Base-by-base conservation (phyloP, 1,140 invertebrate genomes). In the Cotesia chilonis region DNA sequence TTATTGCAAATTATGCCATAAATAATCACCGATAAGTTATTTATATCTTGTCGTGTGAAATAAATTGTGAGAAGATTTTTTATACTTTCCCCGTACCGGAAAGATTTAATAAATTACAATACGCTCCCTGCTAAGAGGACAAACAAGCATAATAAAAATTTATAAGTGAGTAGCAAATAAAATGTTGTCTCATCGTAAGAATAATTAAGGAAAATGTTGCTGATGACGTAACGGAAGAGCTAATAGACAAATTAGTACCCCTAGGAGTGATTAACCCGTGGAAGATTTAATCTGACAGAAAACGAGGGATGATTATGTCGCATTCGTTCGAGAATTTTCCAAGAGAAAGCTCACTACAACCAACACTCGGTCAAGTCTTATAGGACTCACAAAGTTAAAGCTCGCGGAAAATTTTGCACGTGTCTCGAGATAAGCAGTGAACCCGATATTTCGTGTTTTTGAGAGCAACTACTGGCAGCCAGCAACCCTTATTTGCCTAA, bases 281-380 rank as follows among this genome's bases (percentile, higher is more conserved):
- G 69, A 63, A 74, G 73, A 74, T 74, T 74, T 71, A 74, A 74
- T 74, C 73, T 74, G 55, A 69, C 61, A 52, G 73, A 74, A 74
- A 74, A 74, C 69, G 73, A 74, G 73, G 66, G 68, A 74, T 67
- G 69, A 71, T 74, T 74, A 74, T 71, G 69, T 64, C 28, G 68
- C 73, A 74, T 74, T 70, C 63, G 67, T 68, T 66, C 51, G 68
- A 74, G 57, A 74, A 74, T 74, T 74, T 74, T 65, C 41, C 67
- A 59, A 63, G 68, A 70, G 57, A 28, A 37, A 37, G 51, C 9
- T 10, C 7, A 28, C 20, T 14, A 37, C 51, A 37, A 17, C 35
- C 4, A 17, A 14, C 6, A 35, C 12, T 60, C 54, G 68, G 68
- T 69, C 68, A 69, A 69, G 68, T 38, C 36, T 60, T 64, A 61